phyloP scores from a whole-genome alignment of 2,113 vertebrate genomes.

The Chloropsis hardwickii region DNA sequence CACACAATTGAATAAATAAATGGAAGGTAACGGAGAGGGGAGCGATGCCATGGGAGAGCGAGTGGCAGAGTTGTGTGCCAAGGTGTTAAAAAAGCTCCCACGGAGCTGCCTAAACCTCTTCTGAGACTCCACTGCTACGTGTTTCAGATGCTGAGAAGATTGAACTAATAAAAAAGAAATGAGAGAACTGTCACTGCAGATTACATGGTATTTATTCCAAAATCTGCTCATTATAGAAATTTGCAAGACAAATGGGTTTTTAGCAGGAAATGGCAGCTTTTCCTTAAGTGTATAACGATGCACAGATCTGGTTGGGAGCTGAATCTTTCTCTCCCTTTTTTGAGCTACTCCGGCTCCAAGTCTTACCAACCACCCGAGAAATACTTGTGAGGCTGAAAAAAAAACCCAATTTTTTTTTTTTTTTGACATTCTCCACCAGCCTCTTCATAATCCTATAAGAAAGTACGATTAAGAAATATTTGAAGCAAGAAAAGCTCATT shows the following conservation, averaged over 20 bases:
- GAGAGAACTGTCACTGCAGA: slow-evolving; percentile 75
- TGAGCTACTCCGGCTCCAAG: slow-evolving; percentile 33
- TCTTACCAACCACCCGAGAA: slow-evolving; percentile 48
- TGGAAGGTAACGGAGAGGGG: background rate
- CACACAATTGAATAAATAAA: slow-evolving; percentile 30
- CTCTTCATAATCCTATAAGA: slow-evolving; percentile 67
- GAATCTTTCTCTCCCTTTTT: background rate
- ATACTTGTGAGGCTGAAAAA: background rate
- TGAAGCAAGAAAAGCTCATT: slow-evolving; percentile 60
- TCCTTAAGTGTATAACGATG: slow-evolving; percentile 62
- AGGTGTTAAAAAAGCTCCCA: slow-evolving; percentile 40
- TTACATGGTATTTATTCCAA: slow-evolving; percentile 78
- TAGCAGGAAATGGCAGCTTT: slow-evolving; percentile 67
- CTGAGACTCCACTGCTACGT: slow-evolving; percentile 50
- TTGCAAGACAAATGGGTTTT: slow-evolving; percentile 77
- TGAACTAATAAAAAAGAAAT: slow-evolving; percentile 79
- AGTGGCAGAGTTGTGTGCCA: slow-evolving; percentile 38
- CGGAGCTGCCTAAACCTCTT: slow-evolving; percentile 65
- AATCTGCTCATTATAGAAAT: slow-evolving; percentile 78
- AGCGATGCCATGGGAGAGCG: background rate
- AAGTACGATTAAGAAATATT: slow-evolving; percentile 69
- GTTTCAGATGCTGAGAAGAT: slow-evolving; percentile 76
- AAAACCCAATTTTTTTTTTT: background rate
- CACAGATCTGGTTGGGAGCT: background rate
- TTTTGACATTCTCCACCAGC: slow-evolving; percentile 44